phyloP scores from a whole-genome alignment of 2,797 vertebrate species.

The Gouania willdenowi region DNA sequence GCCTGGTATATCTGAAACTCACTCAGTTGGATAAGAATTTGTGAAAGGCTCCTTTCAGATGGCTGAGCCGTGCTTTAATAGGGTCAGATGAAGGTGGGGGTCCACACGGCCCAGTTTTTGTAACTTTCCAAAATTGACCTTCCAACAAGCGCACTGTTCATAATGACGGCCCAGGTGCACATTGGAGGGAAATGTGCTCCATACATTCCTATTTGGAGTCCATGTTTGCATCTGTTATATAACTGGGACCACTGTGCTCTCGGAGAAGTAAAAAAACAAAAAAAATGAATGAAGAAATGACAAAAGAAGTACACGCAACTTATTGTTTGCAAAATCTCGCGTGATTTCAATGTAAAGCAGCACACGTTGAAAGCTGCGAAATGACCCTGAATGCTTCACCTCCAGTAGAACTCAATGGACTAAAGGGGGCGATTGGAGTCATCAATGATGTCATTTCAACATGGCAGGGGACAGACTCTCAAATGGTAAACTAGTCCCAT shows the following conservation, averaged over 20 bases:
- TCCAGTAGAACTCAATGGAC: no score
- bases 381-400: no score
- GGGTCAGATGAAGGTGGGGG: conserved; percentile 37
- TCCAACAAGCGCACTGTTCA: conserved; percentile 47
- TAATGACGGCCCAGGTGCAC: conserved; percentile 31
- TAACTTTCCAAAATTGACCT: conserved; percentile 48
- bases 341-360: no score
- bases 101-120: conserved; percentile 31
- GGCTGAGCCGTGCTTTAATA: no score
- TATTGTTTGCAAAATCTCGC: no score
- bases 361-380: no score
- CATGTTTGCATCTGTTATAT: background rate
- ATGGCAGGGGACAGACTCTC: no score
- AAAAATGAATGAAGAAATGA: background rate
- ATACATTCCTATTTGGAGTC: conserved; percentile 7
- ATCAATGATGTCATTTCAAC: no score
- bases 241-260: background rate
- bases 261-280: no score
- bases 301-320: background rate
- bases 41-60: conserved; percentile 60
- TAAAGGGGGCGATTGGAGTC: no score
- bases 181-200: conserved; percentile 21
- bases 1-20: no score
- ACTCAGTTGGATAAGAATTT: conserved; percentile 13
- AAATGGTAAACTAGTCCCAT: no score